These are phyloP conservation scores for Dasyprocta punctata DNA, from an alignment of 2,113 vertebrate species.

Conservation along the genomic window DNA sequence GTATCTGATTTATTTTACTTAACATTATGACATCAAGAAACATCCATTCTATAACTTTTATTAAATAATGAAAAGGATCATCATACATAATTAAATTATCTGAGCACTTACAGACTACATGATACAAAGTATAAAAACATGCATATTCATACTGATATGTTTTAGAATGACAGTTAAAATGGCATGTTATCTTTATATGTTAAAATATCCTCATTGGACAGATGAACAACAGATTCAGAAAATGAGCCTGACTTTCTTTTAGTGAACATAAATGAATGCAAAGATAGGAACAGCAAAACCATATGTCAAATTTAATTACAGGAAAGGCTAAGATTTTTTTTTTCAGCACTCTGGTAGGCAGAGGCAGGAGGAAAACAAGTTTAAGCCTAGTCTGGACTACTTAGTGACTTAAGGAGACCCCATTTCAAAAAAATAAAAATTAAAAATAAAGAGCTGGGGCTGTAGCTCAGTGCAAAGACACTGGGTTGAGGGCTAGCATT, in stretches of 20 bases:
- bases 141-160: not conserved
- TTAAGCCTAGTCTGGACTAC: not conserved
- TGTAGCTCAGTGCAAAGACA: not conserved
- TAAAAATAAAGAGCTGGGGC: not conserved
- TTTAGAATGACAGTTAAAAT: not conserved
- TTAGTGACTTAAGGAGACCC: not conserved
- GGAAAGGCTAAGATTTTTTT: not conserved
- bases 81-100: not conserved
- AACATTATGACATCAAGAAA: not conserved
- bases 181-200: not conserved
- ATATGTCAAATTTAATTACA: not conserved
- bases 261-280: not conserved
- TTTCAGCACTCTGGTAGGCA: not conserved
- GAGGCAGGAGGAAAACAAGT: not conserved
- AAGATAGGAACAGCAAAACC: not conserved
- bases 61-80: not conserved
- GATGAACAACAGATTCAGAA: not conserved
- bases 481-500: not conserved
- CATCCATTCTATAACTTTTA: not conserved
- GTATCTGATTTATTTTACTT: not conserved
- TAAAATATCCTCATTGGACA: not conserved
- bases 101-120: not conserved
- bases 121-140: not conserved
- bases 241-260: not conserved
- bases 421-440: not conserved